A percentile compares a stretch with the other conserved stretches of the same genome.
Conservation (phyloP, 2,797 vertebrate genomes). For the Miichthys miiuy region DNA sequence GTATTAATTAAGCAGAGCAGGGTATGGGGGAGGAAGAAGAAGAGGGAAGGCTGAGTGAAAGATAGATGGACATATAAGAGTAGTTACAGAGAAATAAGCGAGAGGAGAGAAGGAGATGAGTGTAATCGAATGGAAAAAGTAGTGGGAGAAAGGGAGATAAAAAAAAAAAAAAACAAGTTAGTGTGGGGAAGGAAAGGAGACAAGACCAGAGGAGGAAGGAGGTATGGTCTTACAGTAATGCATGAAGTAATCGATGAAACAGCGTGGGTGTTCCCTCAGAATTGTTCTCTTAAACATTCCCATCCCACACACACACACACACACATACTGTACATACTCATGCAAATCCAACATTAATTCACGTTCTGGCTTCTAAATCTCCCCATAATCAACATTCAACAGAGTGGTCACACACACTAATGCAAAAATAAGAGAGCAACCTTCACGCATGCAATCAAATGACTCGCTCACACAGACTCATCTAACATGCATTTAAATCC, state of each 20-base stretch:
- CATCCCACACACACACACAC: background rate
- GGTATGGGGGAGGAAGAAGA: slow-evolving; percentile 20
- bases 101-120: background rate
- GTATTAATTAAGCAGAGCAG: slow-evolving; percentile 72
- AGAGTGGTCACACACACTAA: slow-evolving; percentile 5
- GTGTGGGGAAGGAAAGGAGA: background rate
- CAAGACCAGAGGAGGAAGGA: background rate
- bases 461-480: slow-evolving; percentile 11
- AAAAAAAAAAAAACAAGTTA: slow-evolving; percentile 31
- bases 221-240: background rate
- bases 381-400: background rate
- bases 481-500: slow-evolving; percentile 41
- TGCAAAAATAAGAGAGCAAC: slow-evolving; percentile 9
- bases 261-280: slow-evolving; percentile 40
- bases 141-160: background rate
- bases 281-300: slow-evolving; percentile 40
- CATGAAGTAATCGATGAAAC: slow-evolving; percentile 31
- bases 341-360: slow-evolving; percentile 42
- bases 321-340: slow-evolving; percentile 10
- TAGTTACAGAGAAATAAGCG: slow-evolving; percentile 1
- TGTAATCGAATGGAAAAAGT: slow-evolving; percentile 25
- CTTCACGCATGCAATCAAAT: slow-evolving; percentile 24
- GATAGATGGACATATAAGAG: slow-evolving; percentile 30
- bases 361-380: slow-evolving; percentile 33
- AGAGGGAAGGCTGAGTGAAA: slow-evolving; percentile 14